phyloP scores from a whole-genome alignment of 2,113 vertebrate genomes.

The Donacobius atricapilla region DNA sequence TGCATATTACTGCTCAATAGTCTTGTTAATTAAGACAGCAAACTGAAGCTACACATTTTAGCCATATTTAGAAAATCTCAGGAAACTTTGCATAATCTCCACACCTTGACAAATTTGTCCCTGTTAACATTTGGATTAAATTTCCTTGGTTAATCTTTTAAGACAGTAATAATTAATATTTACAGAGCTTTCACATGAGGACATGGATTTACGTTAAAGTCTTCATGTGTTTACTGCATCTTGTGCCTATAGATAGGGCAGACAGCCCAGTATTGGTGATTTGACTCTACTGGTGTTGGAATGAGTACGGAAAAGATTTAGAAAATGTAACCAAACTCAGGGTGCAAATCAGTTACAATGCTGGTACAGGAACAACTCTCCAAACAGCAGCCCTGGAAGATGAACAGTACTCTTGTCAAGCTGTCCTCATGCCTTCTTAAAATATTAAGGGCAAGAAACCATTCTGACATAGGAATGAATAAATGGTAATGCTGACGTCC shows the following conservation, averaged over 20 bases:
- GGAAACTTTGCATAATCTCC: background rate
- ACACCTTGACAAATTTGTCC: background rate
- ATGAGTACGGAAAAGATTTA: background rate
- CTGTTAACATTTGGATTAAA: background rate
- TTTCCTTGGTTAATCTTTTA: slow-evolving; percentile 7
- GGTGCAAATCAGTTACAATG: accelerated
- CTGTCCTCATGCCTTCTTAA: background rate
- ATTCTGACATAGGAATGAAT: background rate
- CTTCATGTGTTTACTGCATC: background rate
- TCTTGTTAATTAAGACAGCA: background rate
- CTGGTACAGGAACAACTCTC: background rate
- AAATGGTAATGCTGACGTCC: background rate
- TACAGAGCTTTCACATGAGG: background rate
- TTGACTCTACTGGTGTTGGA: background rate
- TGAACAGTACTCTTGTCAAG: background rate
- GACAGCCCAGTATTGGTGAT: background rate
- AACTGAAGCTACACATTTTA: background rate
- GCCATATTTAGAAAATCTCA: background rate
- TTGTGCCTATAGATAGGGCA: background rate
- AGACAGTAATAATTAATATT: background rate
- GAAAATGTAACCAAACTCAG: background rate
- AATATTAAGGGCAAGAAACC: background rate
- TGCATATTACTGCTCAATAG: background rate
- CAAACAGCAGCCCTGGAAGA: background rate
- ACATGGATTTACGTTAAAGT: background rate